phyloP scores from a whole-genome alignment of 2,797 vertebrate genomes.

The Brachyrhaphis roseni region DNA sequence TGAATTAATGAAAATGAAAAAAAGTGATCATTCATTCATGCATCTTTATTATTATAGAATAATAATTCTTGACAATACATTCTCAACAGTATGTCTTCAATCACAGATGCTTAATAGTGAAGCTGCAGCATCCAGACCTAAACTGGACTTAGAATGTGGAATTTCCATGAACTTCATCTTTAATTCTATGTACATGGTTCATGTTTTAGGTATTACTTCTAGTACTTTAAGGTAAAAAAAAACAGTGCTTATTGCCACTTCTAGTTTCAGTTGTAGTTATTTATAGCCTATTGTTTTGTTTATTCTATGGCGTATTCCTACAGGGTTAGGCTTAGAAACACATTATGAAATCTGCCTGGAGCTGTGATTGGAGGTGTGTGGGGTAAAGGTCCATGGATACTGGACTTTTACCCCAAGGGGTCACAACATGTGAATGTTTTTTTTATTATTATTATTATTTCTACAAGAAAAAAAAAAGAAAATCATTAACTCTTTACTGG shows the following conservation, averaged over 20 bases:
- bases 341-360: background rate
- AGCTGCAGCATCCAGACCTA: background rate
- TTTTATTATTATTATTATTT: background rate
- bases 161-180: background rate
- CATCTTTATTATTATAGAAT: too few species aligned
- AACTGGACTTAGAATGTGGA: background rate
- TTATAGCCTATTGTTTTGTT: background rate
- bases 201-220: background rate
- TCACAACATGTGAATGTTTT: background rate
- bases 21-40: too few species aligned
- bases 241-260: background rate
- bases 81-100: background rate
- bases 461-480: background rate
- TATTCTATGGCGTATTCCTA: background rate
- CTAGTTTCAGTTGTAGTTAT: background rate
- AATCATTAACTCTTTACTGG: background rate
- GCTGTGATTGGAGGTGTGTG: background rate
- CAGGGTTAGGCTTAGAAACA: background rate
- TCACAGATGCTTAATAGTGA: background rate
- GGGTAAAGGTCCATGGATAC: background rate
- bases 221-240: background rate
- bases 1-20: too few species aligned
- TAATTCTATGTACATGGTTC: background rate
- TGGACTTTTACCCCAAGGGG: background rate
- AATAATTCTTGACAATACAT: background rate